Conservation (phyloP, 2,888 invertebrate species). For the Drosophila pseudotalamancana region DNA sequence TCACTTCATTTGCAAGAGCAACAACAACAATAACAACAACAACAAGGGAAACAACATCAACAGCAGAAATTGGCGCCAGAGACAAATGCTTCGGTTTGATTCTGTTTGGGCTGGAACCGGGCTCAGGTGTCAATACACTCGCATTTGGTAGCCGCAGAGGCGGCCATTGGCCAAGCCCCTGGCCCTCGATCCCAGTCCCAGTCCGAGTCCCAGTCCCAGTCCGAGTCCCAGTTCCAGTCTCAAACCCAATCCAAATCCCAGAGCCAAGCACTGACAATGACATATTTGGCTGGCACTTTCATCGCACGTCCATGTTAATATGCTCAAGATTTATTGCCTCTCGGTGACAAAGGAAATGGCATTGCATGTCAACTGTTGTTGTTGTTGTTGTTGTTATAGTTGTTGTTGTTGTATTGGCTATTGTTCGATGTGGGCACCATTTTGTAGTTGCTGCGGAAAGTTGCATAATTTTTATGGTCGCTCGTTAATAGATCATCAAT, state of each 20-base stretch:
- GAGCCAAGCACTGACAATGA: slow-evolving; percentile 69
- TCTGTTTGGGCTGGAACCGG: slow-evolving; percentile 47
- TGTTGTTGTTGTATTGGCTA: slow-evolving; percentile 19
- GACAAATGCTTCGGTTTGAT: slow-evolving; percentile 16
- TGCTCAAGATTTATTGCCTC: slow-evolving; percentile 71
- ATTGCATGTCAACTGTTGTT: slow-evolving; percentile 60
- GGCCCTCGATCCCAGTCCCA: slow-evolving; percentile 8
- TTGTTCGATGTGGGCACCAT: slow-evolving; percentile 60
- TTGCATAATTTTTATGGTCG: slow-evolving; percentile 73
- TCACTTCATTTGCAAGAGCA: slow-evolving; percentile 46
- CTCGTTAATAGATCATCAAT: slow-evolving; percentile 74
- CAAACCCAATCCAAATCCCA: slow-evolving; percentile 35
- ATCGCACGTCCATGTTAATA: slow-evolving; percentile 79
- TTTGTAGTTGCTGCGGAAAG: slow-evolving; percentile 61
- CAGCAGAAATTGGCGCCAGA: slow-evolving; percentile 48
- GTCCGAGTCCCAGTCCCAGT: slow-evolving; percentile 13
- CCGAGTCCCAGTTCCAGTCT: slow-evolving; percentile 29
- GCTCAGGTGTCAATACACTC: slow-evolving; percentile 76
- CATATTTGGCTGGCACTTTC: slow-evolving; percentile 77
- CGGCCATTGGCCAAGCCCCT: slow-evolving; percentile 49
- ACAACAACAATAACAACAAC: slow-evolving; percentile 9
- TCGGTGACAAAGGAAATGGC: slow-evolving; percentile 76
- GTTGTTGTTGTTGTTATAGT: slow-evolving; percentile 9
- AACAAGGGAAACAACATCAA: background rate
- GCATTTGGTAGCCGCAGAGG: slow-evolving; percentile 70